Evolutionary conservation across 2,888 invertebrate genomes (phyloP).

Genomic region (Melanchra persicariae): DNA sequence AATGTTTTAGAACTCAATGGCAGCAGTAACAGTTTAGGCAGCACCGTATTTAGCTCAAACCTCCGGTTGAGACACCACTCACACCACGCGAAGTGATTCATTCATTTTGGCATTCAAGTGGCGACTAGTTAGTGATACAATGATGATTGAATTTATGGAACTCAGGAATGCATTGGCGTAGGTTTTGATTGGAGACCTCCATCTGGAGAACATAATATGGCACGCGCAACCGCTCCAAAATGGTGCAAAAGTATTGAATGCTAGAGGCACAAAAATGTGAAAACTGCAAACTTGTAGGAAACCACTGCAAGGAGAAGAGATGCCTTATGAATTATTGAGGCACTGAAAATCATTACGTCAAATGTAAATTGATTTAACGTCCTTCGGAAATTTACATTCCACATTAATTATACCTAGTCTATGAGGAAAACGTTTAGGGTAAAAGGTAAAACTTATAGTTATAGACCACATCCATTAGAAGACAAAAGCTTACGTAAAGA

Average conservation of each 20-base stretch:
- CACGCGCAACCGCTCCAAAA: neutral
- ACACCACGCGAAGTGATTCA: conserved; percentile 48
- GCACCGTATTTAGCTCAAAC: conserved; percentile 41
- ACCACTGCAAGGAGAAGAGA: neutral
- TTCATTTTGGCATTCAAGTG: conserved; percentile 45
- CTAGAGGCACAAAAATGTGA: neutral
- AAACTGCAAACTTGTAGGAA: neutral
- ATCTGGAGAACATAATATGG: neutral
- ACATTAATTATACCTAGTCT: neutral
- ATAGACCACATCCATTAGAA: neutral
- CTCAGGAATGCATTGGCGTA: conserved; percentile 24
- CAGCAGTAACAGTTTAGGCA: conserved; percentile 26
- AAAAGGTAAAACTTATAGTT: too few relatives aligned
- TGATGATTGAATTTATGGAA: conserved; percentile 26
- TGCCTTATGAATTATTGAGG: neutral
- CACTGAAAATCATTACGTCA: neutral
- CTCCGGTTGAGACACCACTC: conserved; percentile 40
- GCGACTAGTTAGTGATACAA: conserved; percentile 30
- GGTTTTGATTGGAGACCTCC: conserved; percentile 14
- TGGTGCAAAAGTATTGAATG: neutral
- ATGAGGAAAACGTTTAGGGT: conserved; percentile 26
- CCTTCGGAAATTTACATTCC: neutral
- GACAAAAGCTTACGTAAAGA: neutral
- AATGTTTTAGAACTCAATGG: conserved; percentile 29
- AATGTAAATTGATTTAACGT: neutral